phyloP scores from a whole-genome alignment of 2,113 vertebrate species.

The Monarcha castaneiventris region DNA sequence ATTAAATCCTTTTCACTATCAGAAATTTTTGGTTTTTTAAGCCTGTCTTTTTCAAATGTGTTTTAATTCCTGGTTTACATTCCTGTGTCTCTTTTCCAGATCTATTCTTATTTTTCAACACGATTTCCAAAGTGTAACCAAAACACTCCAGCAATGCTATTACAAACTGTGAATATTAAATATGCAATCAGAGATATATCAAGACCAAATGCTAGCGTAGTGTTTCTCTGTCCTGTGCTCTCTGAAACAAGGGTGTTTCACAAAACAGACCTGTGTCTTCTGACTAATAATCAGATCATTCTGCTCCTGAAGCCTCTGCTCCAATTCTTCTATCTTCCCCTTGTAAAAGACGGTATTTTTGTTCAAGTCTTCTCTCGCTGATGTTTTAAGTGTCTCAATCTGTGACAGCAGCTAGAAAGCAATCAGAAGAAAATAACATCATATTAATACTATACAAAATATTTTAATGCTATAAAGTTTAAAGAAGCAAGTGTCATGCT shows the following conservation, averaged over 20 bases:
- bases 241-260: background rate
- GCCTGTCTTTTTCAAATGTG: background rate
- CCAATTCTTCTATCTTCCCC: slow-evolving; percentile 78
- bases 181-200: background rate
- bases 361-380: slow-evolving; percentile 73
- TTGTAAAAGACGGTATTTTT: slow-evolving; percentile 71
- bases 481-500: background rate
- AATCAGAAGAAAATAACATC: background rate
- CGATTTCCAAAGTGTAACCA: background rate
- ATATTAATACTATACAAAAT: background rate
- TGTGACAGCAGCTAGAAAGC: slow-evolving; percentile 77
- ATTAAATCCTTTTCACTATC: background rate
- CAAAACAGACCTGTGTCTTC: slow-evolving; percentile 79
- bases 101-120: background rate
- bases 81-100: background rate
- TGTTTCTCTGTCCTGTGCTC: background rate
- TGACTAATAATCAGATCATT: slow-evolving; percentile 78
- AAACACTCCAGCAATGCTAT: background rate
- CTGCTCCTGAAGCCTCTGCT: slow-evolving; percentile 80
- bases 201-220: background rate
- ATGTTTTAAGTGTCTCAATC: slow-evolving; percentile 73
- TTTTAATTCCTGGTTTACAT: background rate
- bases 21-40: background rate
- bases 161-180: background rate
- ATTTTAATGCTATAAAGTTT: background rate